Conservation (phyloP, 2,888 invertebrate species). For the Syrista parreyssii region DNA sequence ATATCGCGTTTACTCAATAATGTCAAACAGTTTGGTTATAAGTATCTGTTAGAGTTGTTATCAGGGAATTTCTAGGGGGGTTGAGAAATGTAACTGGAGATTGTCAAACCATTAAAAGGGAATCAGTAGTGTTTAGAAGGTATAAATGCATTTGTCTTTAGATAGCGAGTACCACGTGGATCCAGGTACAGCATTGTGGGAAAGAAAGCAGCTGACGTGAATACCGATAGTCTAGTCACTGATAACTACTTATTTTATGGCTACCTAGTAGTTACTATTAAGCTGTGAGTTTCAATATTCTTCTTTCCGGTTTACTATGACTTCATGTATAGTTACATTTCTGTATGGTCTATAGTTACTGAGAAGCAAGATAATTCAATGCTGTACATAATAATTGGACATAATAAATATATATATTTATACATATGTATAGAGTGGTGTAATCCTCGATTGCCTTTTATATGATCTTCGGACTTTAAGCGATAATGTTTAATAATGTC, state of each 20-base stretch:
- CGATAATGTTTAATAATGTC: too few species aligned
- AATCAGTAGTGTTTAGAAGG: slow-evolving; percentile 17
- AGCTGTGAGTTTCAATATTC: slow-evolving; percentile 4
- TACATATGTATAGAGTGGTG: too few species aligned
- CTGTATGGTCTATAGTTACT: background rate
- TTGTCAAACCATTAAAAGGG: background rate
- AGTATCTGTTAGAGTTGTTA: background rate
- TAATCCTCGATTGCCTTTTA: too few species aligned
- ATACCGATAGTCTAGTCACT: slow-evolving; percentile 42
- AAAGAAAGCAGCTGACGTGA: slow-evolving; percentile 52
- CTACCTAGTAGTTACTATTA: background rate
- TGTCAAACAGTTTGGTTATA: background rate
- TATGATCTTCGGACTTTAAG: background rate
- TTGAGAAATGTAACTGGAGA: background rate
- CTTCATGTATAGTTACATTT: background rate
- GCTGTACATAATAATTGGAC: background rate
- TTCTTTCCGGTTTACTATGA: background rate
- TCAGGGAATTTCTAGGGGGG: background rate
- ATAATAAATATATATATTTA: too few species aligned
- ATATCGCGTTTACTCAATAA: background rate
- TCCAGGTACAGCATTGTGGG: slow-evolving; percentile 56
- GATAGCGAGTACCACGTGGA: slow-evolving; percentile 46
- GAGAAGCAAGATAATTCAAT: background rate
- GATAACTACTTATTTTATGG: slow-evolving; percentile 2
- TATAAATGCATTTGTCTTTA: slow-evolving; percentile 43